phyloP scores from a whole-genome alignment of 2,113 vertebrate species.

The Sardina pilchardus region DNA sequence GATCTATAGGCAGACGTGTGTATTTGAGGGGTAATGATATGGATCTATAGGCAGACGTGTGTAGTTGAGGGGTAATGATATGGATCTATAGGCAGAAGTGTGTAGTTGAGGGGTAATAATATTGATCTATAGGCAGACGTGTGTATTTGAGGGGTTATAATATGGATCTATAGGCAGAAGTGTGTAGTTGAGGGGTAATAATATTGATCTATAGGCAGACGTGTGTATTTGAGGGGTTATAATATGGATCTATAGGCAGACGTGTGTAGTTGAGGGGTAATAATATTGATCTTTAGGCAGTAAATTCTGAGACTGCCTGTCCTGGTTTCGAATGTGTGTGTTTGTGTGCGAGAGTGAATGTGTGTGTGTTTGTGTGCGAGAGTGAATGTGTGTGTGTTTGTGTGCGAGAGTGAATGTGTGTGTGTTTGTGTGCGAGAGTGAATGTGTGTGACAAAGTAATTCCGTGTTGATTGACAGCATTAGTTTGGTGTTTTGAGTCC shows the following conservation, averaged over 20 bases:
- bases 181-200: too few relatives aligned
- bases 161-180: too few relatives aligned
- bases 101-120: neutral
- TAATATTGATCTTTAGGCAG: neutral
- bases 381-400: neutral
- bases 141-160: neutral
- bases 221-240: too few relatives aligned
- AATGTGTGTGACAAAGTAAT: neutral
- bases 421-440: neutral
- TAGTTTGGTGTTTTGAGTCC: neutral
- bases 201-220: too few relatives aligned
- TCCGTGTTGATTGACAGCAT: neutral
- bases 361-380: neutral
- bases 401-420: too few relatives aligned
- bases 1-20: neutral
- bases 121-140: neutral
- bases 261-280: neutral
- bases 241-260: too few relatives aligned
- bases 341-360: neutral
- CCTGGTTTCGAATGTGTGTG: neutral
- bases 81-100: neutral
- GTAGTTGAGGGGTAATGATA: neutral
- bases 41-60: too few relatives aligned
- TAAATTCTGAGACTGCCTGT: too few relatives aligned
- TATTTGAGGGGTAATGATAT: too few relatives aligned